Evolutionary conservation across 2,888 invertebrate species (phyloP).

Genomic region (Drosophila ustulata): DNA sequence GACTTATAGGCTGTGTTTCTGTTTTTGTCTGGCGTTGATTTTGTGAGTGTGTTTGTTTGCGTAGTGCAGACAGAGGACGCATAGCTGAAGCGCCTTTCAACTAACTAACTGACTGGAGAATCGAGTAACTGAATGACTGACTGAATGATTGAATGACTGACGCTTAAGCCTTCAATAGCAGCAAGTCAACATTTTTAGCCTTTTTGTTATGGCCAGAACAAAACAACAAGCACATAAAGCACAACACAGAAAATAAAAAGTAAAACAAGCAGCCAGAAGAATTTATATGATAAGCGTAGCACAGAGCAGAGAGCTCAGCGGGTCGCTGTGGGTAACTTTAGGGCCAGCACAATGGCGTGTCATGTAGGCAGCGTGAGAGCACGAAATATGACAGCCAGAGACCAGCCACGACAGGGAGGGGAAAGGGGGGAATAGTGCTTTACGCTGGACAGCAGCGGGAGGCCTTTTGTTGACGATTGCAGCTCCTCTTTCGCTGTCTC

Average conservation of each 20-base stretch:
- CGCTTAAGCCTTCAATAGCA: constrained; percentile 79
- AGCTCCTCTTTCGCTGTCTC: constrained; percentile 12
- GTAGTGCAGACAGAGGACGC: constrained; percentile 31
- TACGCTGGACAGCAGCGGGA: constrained; percentile 51
- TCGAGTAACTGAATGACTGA: constrained; percentile 40
- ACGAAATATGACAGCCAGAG: constrained; percentile 74
- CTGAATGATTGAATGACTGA: constrained; percentile 49
- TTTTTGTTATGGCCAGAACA: constrained; percentile 65
- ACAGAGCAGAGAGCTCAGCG: constrained; percentile 41
- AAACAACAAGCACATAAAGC: constrained; percentile 16
- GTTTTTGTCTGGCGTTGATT: constrained; percentile 53
- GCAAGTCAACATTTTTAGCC: constrained; percentile 72
- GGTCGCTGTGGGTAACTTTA: constrained; percentile 50
- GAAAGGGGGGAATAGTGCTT: background rate
- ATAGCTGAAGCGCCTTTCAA: constrained; percentile 40
- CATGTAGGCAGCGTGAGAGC: constrained; percentile 64
- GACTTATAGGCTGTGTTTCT: constrained; percentile 47
- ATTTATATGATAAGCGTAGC: constrained; percentile 74
- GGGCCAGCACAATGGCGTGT: constrained; percentile 64
- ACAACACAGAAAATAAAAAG: constrained; percentile 23
- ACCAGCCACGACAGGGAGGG: background rate
- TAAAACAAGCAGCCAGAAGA: constrained; percentile 61
- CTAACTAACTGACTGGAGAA: constrained; percentile 38
- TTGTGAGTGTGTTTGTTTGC: constrained; percentile 44
- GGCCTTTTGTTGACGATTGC: constrained; percentile 70